These are phyloP conservation scores for Serranus cabrilla DNA, from an alignment of 2,797 vertebrate genomes.

Conservation along the genomic window DNA sequence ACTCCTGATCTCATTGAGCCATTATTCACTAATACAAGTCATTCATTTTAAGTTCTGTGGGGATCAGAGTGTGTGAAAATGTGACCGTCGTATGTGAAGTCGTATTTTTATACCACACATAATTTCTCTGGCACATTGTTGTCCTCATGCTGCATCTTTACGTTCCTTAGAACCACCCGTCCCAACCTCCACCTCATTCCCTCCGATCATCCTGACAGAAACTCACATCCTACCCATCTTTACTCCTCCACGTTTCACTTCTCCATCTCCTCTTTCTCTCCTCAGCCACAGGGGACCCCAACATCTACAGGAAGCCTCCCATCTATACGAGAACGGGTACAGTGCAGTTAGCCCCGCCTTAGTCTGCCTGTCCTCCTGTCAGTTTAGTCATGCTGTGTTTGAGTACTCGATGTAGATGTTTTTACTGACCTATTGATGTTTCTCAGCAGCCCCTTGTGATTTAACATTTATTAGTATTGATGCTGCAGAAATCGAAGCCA, in stretches of 20 bases:
- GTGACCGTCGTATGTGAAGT: constrained; percentile 38
- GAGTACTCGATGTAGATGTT: constrained; percentile 59
- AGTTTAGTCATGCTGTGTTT: constrained; percentile 76
- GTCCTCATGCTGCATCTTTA: constrained; percentile 41
- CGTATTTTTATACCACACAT: constrained; percentile 51
- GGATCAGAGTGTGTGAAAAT: constrained; percentile 50
- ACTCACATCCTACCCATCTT: constrained; percentile 48
- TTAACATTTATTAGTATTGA: constrained; percentile 51
- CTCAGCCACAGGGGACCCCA: constrained; percentile 94
- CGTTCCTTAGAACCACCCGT: constrained; percentile 28
- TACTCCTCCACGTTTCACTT: constrained; percentile 71
- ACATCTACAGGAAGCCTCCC: constrained; percentile 99
- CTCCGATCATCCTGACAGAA: constrained; percentile 32
- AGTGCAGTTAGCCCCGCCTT: constrained; percentile 80
- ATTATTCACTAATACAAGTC: constrained; percentile 42
- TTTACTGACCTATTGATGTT: constrained; percentile 51
- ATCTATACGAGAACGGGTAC: constrained; percentile 99
- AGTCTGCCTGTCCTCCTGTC: constrained; percentile 77
- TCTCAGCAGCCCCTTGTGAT: constrained; percentile 16
- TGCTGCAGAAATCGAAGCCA: constrained; percentile 42
- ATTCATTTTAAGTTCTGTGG: constrained; percentile 27
- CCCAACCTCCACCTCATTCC: neutral
- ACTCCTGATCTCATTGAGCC: constrained; percentile 34
- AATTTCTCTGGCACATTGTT: constrained; percentile 49
- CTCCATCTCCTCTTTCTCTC: constrained; percentile 85